Conservation (phyloP, 2,797 vertebrate species). For the Sebastes aleutianus region DNA sequence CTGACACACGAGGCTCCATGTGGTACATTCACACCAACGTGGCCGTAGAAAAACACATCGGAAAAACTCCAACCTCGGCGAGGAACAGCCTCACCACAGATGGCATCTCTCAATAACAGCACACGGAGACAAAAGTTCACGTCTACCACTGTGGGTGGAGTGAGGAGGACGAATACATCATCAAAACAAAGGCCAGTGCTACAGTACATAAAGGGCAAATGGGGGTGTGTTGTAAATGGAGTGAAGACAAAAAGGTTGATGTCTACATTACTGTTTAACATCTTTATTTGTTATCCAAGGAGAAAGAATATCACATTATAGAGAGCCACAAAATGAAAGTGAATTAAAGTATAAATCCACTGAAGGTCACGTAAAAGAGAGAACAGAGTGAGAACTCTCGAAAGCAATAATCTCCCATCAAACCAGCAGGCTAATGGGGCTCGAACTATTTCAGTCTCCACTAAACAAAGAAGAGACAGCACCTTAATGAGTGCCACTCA, state of each 20-base stretch:
- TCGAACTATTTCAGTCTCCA: slow-evolving; percentile 25
- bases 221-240: background rate
- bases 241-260: background rate
- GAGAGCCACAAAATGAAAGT: background rate
- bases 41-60: no score
- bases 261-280: background rate
- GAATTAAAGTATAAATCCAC: slow-evolving; percentile 2
- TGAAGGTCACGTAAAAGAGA: slow-evolving; percentile 22
- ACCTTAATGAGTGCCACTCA: slow-evolving; percentile 45
- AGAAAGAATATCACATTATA: background rate
- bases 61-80: no score
- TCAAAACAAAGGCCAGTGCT: background rate
- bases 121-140: slow-evolving; percentile 37
- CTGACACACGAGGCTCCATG: no score
- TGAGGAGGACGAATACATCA: slow-evolving; percentile 39
- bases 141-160: slow-evolving; percentile 28
- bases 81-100: slow-evolving; percentile 27
- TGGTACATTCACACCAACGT: no score
- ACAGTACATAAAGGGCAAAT: background rate
- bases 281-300: background rate
- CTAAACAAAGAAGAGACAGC: slow-evolving; percentile 41
- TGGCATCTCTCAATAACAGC: slow-evolving; percentile 30
- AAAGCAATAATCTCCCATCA: slow-evolving; percentile 40
- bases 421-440: slow-evolving; percentile 38
- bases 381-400: background rate